Base-by-base conservation (phyloP, 2,797 vertebrate species). In the Argentina silus region DNA sequence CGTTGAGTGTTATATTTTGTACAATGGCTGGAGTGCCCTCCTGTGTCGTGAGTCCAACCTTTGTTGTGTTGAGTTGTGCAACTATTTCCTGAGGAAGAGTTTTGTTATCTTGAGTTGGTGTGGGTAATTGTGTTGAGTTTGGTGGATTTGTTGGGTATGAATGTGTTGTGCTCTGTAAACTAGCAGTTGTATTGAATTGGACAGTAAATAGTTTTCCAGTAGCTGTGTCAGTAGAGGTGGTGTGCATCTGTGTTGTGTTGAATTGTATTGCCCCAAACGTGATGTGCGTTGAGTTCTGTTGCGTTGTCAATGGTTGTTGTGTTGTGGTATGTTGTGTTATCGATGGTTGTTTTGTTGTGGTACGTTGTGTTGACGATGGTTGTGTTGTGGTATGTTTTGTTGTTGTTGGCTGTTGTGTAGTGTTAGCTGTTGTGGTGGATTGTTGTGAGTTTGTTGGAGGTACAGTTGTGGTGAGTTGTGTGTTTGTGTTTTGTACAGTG, bases 161-260 rank as follows among this genome's bases (percentile, higher is more conserved):
- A 3, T 57, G 51, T 51, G 65, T 60, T 69, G 27, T 68, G 2
- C 45, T 73, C 11, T 42, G 2, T 43, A 27, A 63, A 15, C 10
- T 10, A 59, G n/a, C 7, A 8, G 68, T 77, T 68, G 68, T 67
- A 21, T 71, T 78, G n/a, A 64, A 17, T 53, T 50, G 42, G 27
- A 2, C 27, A 36, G 27, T 36, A 36, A 36, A n/a, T n/a, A n/a
- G 27, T 36, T 4, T 36, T 36, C 27, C 27, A 36, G 27, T 36
- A 36, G 7, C 12, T 36, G 42, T 36, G 11, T 47, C 70, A 23
- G 45, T 11, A 55, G 27, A 8, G 51, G 73, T 67, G 12, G 55
- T 17, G 55, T 23, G 67, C 57, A 3, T 36, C 19, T 19, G 51
- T 67, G 45, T 72, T 19, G 66, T 59, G 1, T 36, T 36, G 27